Evolutionary conservation across 2,113 vertebrate species (phyloP).

Genomic region (Columba janthina): DNA sequence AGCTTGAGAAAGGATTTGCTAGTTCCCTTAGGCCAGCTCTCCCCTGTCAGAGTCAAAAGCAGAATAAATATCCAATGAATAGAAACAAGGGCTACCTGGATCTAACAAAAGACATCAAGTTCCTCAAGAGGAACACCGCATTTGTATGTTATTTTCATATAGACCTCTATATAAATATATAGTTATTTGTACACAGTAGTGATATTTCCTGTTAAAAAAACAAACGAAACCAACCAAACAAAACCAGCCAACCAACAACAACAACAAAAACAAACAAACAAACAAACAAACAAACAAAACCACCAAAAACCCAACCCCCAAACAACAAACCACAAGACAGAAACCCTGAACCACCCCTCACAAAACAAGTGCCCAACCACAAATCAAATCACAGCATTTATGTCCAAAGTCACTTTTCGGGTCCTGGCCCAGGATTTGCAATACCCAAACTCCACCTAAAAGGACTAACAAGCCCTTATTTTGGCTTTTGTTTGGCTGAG

Average conservation of each 20-base stretch:
- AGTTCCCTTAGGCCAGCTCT: slow-evolving; percentile 27
- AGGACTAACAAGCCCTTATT: background rate
- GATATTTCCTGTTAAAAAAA: background rate
- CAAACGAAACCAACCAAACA: background rate
- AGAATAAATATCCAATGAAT: slow-evolving; percentile 9
- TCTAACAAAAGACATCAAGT: background rate
- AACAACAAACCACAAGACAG: no score
- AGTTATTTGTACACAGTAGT: background rate
- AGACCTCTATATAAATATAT: background rate
- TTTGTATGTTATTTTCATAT: background rate
- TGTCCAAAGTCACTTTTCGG: background rate
- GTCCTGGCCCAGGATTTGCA: background rate
- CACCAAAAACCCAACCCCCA: no score
- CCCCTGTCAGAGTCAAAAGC: slow-evolving; percentile 1
- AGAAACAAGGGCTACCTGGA: slow-evolving; percentile 13
- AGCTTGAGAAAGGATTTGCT: slow-evolving; percentile 40
- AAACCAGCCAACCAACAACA: background rate
- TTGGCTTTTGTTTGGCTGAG: background rate
- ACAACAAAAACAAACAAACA: background rate
- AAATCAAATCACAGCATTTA: background rate
- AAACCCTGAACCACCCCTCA: background rate
- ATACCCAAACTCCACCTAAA: background rate
- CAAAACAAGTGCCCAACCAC: background rate
- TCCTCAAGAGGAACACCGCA: background rate
- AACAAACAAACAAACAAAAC: no score